Conservation (phyloP, 2,113 vertebrate genomes). For the Ancistrus triradiatus region DNA sequence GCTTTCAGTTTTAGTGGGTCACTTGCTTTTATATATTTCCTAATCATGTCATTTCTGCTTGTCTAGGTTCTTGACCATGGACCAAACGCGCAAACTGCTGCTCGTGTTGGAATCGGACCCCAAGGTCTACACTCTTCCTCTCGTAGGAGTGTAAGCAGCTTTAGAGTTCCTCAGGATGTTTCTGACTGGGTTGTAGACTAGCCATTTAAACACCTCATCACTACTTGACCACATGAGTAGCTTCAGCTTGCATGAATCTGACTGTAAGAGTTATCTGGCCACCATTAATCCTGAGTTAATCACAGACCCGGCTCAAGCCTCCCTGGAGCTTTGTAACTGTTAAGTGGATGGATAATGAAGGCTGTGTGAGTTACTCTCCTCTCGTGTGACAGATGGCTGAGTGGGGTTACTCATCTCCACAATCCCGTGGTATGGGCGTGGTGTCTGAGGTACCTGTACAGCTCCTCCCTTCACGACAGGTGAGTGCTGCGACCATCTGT, state of each 20-base stretch:
- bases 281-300: slow-evolving; percentile 9
- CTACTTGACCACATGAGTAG: background rate
- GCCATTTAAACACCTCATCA: background rate
- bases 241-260: too few species aligned
- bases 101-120: slow-evolving; percentile 92
- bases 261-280: too few species aligned
- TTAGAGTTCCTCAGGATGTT: too few species aligned
- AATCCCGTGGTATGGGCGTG: slow-evolving; percentile 86
- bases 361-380: slow-evolving; percentile 17
- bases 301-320: background rate
- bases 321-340: slow-evolving; percentile 23
- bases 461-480: slow-evolving; percentile 85
- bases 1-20: too few species aligned
- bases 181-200: background rate
- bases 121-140: slow-evolving; percentile 80
- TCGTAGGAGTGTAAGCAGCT: slow-evolving; percentile 90
- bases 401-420: slow-evolving; percentile 79
- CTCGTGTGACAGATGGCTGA: slow-evolving; percentile 80
- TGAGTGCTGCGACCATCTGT: slow-evolving; percentile 54
- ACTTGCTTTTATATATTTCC: too few species aligned
- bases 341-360: background rate
- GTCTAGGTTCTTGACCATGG: slow-evolving; percentile 91
- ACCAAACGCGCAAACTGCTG: slow-evolving; percentile 88
- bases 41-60: too few species aligned
- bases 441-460: slow-evolving; percentile 83